A percentile compares a stretch with the other conserved stretches of the same genome.
These are phyloP conservation scores for Brachionus calyciflorus DNA, from an alignment of 1,140 invertebrate genomes.

Conservation along the genomic window DNA sequence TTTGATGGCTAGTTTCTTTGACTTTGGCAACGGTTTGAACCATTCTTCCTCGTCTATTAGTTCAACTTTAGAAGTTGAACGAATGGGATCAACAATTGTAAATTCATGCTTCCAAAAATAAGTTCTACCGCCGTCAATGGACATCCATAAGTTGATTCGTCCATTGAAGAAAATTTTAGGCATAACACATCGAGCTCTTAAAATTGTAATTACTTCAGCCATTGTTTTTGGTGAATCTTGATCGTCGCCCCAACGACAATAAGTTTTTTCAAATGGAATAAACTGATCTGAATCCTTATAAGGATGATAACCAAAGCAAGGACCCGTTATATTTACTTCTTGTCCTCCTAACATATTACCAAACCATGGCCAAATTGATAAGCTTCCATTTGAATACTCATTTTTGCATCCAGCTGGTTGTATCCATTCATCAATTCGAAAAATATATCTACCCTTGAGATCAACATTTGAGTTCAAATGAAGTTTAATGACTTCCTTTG, in stretches of 20 bases:
- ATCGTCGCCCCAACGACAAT: conserved; percentile 43
- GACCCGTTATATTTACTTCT: conserved; percentile 88
- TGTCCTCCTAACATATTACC: conserved; percentile 92
- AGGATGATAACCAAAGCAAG: conserved; percentile 68
- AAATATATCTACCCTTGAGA: conserved; percentile 83
- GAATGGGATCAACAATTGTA: conserved; percentile 44
- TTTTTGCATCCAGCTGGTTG: conserved; percentile 77
- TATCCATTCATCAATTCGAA: conserved; percentile 89
- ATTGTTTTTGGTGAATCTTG: conserved; percentile 13
- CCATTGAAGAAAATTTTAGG: conserved; percentile 38
- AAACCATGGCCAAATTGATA: conserved; percentile 85
- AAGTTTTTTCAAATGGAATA: conserved; percentile 36
- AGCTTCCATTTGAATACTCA: conserved; percentile 57
- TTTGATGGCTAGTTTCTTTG: conserved; percentile 33
- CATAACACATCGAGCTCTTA: conserved; percentile 45
- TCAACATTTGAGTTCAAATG: conserved; percentile 72
- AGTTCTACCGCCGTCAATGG: conserved; percentile 32
- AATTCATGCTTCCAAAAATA: conserved; percentile 40
- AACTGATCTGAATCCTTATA: conserved; percentile 24
- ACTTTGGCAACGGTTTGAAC: conserved; percentile 4
- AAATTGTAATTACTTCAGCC: conserved; percentile 32
- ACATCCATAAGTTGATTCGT: conserved; percentile 44
- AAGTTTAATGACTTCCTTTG: conserved; percentile 47
- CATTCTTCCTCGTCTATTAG: conserved; percentile 21
- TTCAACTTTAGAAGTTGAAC: conserved; percentile 15